Evolutionary conservation across 2,888 invertebrate species (phyloP).

Genomic region (Ophion ellenae): DNA sequence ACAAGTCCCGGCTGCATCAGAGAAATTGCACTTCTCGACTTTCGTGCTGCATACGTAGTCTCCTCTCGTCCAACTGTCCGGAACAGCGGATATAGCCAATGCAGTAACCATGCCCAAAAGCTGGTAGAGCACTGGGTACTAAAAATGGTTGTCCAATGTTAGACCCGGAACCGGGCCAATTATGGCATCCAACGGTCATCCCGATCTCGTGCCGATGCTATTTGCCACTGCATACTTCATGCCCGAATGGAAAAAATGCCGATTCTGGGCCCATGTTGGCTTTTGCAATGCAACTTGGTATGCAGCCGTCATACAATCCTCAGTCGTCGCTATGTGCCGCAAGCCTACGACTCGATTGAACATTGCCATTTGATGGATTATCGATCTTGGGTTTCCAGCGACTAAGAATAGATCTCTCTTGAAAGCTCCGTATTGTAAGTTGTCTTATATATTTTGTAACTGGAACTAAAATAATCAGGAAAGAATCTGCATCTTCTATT

Average conservation of each 20-base stretch:
- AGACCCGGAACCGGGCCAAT: not conserved
- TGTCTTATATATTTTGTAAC: not conserved
- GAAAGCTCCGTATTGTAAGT: not conserved
- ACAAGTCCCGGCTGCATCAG: slow-evolving; percentile 23
- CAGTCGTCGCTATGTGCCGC: not conserved
- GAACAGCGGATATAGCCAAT: not conserved
- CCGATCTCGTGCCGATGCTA: not conserved
- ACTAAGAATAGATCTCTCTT: not conserved
- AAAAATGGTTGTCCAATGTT: not conserved
- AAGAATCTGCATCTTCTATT: no score
- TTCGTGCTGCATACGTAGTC: not conserved
- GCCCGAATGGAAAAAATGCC: not conserved
- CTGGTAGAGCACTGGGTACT: not conserved
- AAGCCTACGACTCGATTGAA: not conserved
- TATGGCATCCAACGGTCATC: not conserved
- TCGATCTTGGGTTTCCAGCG: not conserved
- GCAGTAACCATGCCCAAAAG: not conserved
- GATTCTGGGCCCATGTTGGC: not conserved
- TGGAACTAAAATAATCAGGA: not conserved
- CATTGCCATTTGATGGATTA: not conserved
- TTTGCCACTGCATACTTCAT: not conserved
- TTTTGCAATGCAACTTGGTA: not conserved
- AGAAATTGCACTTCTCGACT: slow-evolving; percentile 16
- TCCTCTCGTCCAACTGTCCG: slow-evolving; percentile 28
- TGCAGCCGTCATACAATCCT: not conserved